phyloP scores from a whole-genome alignment of 2,797 vertebrate genomes.

The Rhabdomys pumilio region DNA sequence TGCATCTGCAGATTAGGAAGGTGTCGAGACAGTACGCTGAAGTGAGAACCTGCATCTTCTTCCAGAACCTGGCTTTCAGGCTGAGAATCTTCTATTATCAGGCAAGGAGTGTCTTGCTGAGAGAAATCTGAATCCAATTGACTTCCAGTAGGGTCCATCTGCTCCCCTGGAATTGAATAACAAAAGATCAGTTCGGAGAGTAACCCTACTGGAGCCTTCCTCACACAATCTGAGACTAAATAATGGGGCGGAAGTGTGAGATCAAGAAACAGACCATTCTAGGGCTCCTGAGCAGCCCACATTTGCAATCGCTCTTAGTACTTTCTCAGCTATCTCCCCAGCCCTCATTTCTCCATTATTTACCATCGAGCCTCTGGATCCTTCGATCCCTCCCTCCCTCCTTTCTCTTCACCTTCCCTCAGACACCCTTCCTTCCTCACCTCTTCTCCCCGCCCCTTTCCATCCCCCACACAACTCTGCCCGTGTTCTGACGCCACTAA shows the following conservation, averaged over 20 bases:
- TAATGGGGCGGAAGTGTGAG: constrained; percentile 61
- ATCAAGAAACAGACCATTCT: not conserved
- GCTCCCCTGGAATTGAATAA: constrained; percentile 70
- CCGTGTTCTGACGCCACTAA: constrained; percentile 35
- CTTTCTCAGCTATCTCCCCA: not conserved
- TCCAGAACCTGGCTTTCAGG: constrained; percentile 92
- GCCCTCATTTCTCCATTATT: constrained; percentile 39
- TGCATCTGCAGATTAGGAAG: constrained; percentile 92
- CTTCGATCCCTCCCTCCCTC: constrained; percentile 8
- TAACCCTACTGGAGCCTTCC: constrained; percentile 51
- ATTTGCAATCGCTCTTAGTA: constrained; percentile 6
- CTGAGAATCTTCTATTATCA: constrained; percentile 97
- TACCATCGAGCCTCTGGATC: constrained; percentile 18
- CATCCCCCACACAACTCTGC: constrained; percentile 70
- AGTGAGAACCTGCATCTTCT: constrained; percentile 93
- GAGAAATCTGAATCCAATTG: constrained; percentile 94
- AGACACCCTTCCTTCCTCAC: constrained; percentile 78
- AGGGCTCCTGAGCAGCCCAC: constrained; percentile 11
- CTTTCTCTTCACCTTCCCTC: constrained; percentile 67
- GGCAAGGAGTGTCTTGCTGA: constrained; percentile 93
- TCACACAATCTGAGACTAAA: constrained; percentile 29
- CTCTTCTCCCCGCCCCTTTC: constrained; percentile 81
- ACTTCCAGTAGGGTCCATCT: constrained; percentile 93
- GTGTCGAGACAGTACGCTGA: constrained; percentile 90
- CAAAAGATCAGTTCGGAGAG: constrained; percentile 74